A percentile compares a stretch with the other conserved stretches of the same genome.
phyloP scores from a whole-genome alignment of 1,140 invertebrate genomes.

The Neuroterus valhalla region DNA sequence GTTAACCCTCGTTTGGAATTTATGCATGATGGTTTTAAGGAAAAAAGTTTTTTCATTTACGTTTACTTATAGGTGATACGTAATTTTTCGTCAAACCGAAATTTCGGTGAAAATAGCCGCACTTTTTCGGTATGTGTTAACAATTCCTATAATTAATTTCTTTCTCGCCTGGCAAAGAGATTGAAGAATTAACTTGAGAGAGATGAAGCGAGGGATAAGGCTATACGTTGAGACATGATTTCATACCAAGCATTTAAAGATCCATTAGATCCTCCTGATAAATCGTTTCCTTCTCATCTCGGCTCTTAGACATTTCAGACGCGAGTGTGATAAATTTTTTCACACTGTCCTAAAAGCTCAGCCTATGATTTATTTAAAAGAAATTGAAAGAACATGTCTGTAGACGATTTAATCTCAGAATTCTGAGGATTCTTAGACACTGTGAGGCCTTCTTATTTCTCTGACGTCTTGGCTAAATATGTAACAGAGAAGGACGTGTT shows the following conservation, averaged over 20 bases:
- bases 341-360: neutral
- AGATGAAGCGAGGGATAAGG: no score
- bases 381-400: neutral
- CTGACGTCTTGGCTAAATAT: conserved; percentile 4
- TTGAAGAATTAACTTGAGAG: no score
- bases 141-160: no score
- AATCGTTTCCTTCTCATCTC: neutral
- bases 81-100: no score
- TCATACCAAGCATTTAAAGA: neutral
- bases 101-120: no score
- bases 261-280: neutral
- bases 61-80: no score
- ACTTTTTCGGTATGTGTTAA: no score
- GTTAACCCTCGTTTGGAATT: no score
- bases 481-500: conserved; percentile 9
- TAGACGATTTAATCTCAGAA: neutral
- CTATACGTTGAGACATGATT: no score
- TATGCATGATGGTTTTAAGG: no score
- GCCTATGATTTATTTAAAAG: neutral
- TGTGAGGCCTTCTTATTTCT: neutral
- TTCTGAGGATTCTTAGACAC: neutral
- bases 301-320: neutral
- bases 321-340: neutral
- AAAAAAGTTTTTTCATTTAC: no score
- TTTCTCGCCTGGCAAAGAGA: no score